Percentiles rank a stretch among this genome's conserved stretches.
These are phyloP conservation scores for Tachina fera DNA, from an alignment of 2,888 invertebrate species.

Conservation along the genomic window DNA sequence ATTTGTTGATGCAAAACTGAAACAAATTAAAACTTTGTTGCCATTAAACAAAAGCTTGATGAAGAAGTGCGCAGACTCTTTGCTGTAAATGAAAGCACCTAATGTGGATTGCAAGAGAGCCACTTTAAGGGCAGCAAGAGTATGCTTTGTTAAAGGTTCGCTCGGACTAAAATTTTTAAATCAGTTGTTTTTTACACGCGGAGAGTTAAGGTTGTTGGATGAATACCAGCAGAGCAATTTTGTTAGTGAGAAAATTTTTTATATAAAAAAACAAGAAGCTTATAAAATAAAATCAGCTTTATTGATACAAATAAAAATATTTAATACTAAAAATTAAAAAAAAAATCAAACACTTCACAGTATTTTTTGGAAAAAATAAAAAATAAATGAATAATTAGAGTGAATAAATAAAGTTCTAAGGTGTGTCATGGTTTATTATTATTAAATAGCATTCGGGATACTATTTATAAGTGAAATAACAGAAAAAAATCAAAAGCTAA, in stretches of 20 bases:
- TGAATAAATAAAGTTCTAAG: no score
- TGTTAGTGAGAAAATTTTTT: constrained; percentile 25
- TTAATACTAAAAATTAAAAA: not conserved
- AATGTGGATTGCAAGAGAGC: constrained; percentile 65
- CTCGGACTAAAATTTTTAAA: not conserved
- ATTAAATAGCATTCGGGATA: no score
- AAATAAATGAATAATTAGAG: no score
- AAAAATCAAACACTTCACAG: constrained; percentile 9
- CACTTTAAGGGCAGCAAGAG: not conserved
- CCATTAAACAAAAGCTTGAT: not conserved
- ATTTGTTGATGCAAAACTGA: not conserved
- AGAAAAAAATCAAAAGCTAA: not conserved
- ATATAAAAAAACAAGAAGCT: not conserved
- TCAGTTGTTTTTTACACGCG: constrained; percentile 66
- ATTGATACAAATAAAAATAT: not conserved
- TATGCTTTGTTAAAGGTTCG: not conserved
- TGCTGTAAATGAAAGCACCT: not conserved
- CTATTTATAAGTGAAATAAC: not conserved
- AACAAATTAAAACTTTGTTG: not conserved
- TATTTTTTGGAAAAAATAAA: not conserved
- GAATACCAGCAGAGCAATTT: not conserved
- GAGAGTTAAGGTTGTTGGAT: constrained; percentile 59
- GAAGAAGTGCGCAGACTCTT: constrained; percentile 44
- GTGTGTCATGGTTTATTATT: no score
- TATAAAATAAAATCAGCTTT: constrained; percentile 6